Evolutionary conservation across 2,113 vertebrate genomes (phyloP).

Genomic region (Arothron firmamentum): DNA sequence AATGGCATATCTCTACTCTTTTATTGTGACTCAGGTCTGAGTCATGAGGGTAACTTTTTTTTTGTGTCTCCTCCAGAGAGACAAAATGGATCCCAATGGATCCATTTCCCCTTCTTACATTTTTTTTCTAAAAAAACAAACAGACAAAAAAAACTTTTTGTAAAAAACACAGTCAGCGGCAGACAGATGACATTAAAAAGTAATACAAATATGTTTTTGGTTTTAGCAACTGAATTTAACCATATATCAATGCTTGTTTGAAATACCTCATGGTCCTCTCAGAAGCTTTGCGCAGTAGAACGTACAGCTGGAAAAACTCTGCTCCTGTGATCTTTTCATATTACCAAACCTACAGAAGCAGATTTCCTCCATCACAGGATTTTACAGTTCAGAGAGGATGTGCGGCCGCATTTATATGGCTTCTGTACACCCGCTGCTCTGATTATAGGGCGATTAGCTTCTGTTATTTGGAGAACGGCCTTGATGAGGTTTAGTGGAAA

Average conservation of each 20-base stretch:
- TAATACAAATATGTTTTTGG: too few relatives aligned
- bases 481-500: slow-evolving; percentile 24
- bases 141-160: too few relatives aligned
- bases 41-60: too few relatives aligned
- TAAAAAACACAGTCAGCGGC: too few relatives aligned
- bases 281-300: slow-evolving; percentile 2
- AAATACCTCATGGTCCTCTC: slow-evolving; percentile 3
- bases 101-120: too few relatives aligned
- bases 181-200: too few relatives aligned
- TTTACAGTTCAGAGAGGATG: slow-evolving; percentile 20
- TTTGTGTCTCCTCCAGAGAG: too few relatives aligned
- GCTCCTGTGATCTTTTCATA: slow-evolving; percentile 67
- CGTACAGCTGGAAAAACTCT: slow-evolving; percentile 74
- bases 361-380: slow-evolving; percentile 67
- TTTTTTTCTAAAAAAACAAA: too few relatives aligned
- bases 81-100: too few relatives aligned
- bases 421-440: slow-evolving; percentile 25
- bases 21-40: too few relatives aligned
- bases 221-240: background rate
- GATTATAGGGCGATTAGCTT: slow-evolving; percentile 27
- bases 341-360: slow-evolving; percentile 69
- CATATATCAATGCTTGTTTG: background rate
- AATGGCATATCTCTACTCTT: too few relatives aligned
- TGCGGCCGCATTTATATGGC: slow-evolving; percentile 26
- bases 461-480: slow-evolving; percentile 13